phyloP scores from a whole-genome alignment of 2,888 invertebrate species.

The Folsomia manolachei region DNA sequence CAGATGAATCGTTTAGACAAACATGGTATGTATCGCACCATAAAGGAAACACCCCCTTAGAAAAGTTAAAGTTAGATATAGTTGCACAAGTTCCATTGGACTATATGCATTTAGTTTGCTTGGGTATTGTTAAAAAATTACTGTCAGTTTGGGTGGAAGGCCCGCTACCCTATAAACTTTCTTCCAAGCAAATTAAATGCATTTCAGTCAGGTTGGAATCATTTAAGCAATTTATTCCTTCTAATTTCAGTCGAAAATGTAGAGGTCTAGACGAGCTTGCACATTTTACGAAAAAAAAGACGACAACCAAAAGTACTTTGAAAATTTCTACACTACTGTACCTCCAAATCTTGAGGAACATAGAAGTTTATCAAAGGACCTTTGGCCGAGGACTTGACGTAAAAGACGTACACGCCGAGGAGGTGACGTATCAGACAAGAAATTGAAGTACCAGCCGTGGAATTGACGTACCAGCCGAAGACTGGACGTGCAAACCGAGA shows the following conservation, averaged over 20 bases:
- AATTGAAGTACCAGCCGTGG: too few species aligned
- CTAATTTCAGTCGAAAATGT: constrained; percentile 20
- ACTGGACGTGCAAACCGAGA: too few species aligned
- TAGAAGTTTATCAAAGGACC: too few species aligned
- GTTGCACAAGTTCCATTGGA: constrained; percentile 18
- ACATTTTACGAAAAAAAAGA: too few species aligned
- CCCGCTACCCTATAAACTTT: neutral
- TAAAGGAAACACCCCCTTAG: neutral
- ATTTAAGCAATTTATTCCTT: neutral
- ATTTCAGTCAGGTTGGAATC: neutral
- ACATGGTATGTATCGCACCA: constrained; percentile 5
- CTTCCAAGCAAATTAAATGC: neutral
- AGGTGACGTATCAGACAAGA: too few species aligned
- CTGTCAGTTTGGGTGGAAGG: constrained; percentile 5
- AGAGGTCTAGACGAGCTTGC: constrained; percentile 7
- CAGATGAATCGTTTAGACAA: constrained; percentile 1
- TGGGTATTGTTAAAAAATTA: constrained; percentile 23
- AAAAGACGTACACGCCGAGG: too few species aligned
- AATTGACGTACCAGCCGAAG: too few species aligned
- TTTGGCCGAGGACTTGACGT: too few species aligned
- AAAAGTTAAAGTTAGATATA: neutral
- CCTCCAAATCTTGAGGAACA: too few species aligned
- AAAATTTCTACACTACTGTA: too few species aligned
- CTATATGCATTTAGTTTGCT: constrained; percentile 14
- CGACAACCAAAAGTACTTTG: too few species aligned